phyloP scores from a whole-genome alignment of 1,140 invertebrate genomes.

The Drosophila elegans region DNA sequence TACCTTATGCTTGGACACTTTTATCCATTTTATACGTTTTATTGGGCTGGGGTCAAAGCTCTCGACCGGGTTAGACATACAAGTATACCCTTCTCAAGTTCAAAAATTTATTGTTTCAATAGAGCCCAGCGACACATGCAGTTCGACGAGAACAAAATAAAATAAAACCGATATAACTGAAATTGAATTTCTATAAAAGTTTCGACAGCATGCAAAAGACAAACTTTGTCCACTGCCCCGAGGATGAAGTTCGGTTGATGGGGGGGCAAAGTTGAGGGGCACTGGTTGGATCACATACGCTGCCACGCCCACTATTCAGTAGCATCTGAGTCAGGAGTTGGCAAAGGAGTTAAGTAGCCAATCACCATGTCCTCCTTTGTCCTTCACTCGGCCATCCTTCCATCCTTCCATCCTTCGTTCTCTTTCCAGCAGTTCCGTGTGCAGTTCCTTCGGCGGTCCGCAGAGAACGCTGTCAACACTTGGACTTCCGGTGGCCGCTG shows the following conservation, averaged over 20 bases:
- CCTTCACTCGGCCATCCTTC: conserved; percentile 15
- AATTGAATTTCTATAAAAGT: conserved; percentile 81
- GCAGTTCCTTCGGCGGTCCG: conserved; percentile 47
- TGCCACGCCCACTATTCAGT: conserved; percentile 46
- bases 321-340: conserved; percentile 42
- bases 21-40: conserved; percentile 15
- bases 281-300: conserved; percentile 33
- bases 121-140: conserved; percentile 62
- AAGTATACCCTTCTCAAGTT: conserved; percentile 54
- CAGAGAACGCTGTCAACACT: conserved; percentile 77
- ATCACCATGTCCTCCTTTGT: conserved; percentile 54
- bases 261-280: conserved; percentile 6
- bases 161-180: conserved; percentile 57
- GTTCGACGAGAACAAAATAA: conserved; percentile 26
- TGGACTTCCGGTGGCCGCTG: conserved; percentile 63
- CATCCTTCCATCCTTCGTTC: neutral
- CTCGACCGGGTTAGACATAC: conserved; percentile 44
- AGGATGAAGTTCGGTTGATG: neutral
- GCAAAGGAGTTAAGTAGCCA: conserved; percentile 78
- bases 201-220: conserved; percentile 76
- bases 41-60: conserved; percentile 52
- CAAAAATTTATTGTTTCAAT: conserved; percentile 75
- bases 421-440: conserved; percentile 18
- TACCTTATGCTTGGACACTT: conserved; percentile 28
- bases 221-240: conserved; percentile 52